A percentile compares a stretch with the other conserved stretches of the same genome.
These are phyloP conservation scores for Ctenoplectra terminalis DNA, from an alignment of 1,140 invertebrate species.

Conservation along the genomic window DNA sequence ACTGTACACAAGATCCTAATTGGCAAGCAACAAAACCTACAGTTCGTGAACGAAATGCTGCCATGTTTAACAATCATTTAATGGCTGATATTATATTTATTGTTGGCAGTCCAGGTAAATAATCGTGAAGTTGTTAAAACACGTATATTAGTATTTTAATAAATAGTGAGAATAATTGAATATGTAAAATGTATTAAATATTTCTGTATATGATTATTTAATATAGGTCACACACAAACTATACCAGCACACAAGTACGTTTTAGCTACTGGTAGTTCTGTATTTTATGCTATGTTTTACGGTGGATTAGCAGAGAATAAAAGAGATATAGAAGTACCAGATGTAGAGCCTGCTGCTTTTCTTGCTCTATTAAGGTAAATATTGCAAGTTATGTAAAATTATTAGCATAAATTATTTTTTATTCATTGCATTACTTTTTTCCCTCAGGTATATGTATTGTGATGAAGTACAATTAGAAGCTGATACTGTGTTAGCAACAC, in stretches of 20 bases:
- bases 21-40: conserved; percentile 94
- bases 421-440: conserved; percentile 69
- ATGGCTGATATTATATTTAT: conserved; percentile 96
- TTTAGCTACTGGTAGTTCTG: conserved; percentile 94
- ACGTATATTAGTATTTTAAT: not conserved
- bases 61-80: conserved; percentile 97
- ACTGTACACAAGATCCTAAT: conserved; percentile 91
- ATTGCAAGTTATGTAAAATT: not conserved
- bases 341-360: conserved; percentile 96
- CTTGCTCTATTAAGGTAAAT: conserved; percentile 92
- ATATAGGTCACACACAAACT: conserved; percentile 88
- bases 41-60: conserved; percentile 95
- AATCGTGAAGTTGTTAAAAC: not conserved
- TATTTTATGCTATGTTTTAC: conserved; percentile 98
- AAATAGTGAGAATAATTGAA: not conserved
- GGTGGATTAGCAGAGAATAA: conserved; percentile 93
- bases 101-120: conserved; percentile 89
- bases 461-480: conserved; percentile 97
- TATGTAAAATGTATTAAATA: conserved; percentile 19
- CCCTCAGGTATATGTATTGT: conserved; percentile 95
- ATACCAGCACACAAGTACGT: conserved; percentile 97
- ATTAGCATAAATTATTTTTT: not conserved
- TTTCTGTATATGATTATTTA: conserved; percentile 40
- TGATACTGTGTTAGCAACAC: conserved; percentile 93
- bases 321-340: conserved; percentile 94